Conservation (phyloP, 2,797 vertebrate species). For the Stomatorhinus walkeri region DNA sequence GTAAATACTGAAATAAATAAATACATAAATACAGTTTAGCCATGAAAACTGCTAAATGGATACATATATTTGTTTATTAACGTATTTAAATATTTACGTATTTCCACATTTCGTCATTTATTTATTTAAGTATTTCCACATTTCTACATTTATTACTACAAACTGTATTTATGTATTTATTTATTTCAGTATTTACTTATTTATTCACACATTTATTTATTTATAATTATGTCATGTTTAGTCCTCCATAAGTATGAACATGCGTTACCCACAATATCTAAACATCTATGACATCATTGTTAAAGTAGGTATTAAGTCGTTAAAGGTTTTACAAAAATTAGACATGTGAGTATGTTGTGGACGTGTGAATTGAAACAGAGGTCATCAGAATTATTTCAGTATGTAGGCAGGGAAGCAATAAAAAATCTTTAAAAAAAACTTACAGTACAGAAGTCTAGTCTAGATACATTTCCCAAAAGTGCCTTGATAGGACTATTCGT, state of each 20-base stretch:
- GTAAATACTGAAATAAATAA: no score
- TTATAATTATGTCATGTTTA: no score
- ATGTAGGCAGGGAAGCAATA: not conserved
- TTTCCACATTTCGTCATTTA: no score
- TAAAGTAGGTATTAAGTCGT: not conserved
- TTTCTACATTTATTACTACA: no score
- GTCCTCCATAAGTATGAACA: not conserved
- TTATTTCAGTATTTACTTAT: no score
- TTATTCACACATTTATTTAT: no score
- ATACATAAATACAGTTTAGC: no score
- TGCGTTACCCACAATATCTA: not conserved
- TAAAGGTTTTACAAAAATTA: not conserved
- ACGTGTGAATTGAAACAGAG: not conserved
- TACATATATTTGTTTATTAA: no score
- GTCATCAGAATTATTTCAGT: not conserved
- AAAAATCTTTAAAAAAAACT: not conserved
- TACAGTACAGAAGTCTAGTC: not conserved
- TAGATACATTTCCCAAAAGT: not conserved
- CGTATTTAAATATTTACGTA: no score
- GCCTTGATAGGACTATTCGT: not conserved
- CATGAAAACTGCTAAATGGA: no score
- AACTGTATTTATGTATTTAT: no score
- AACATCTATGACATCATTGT: not conserved
- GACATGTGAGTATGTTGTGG: not conserved
- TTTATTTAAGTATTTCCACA: no score